Evolutionary conservation across 1,140 invertebrate genomes (phyloP), one percentile per base, ranked within the genome.

Genomic region (Drosophila grimshawi): DNA sequence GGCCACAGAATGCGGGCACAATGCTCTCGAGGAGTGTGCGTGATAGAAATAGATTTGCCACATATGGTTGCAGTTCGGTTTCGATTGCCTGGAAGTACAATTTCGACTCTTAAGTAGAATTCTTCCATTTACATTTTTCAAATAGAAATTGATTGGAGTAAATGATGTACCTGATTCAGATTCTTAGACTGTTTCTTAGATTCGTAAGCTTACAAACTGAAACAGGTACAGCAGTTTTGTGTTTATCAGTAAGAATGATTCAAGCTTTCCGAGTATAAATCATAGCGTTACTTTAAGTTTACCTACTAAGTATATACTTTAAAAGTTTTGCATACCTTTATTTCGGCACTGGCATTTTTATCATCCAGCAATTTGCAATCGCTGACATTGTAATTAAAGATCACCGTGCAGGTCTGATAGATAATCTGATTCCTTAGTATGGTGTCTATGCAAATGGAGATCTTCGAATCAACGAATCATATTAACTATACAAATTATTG

Each of bases 11-110:
- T 0, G 95, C 94, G 2, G 95, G 95, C 37, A 94, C 92, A 68
- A 96, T 92, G 46, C 94, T 94, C 76, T 95, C 94, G 32, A 96
- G 78, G 0, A 95, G 90, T 11, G 93, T 94, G 68, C 94, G 94
- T 0, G 93, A 91, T 76, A 95, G 94, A 10, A 93, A 90, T 11
- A 96, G 93, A 79, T 94, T 93, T n/a, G 94, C 93, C 27, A 94
- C 94, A 78, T 94, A 93, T 2, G 94, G 94, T 86, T 96, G 95
- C 2, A 95, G 93, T 72, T 94, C 92, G 70, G 93, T 93, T 91
- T 95, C 95, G 66, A 96, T 90, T 27, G 92, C 72, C 72, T 93
- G 80, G 6, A 72, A 61, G 32, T 10, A 27, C 6, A 66, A 41
- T 27, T 43, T 41, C 1, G 41, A n/a, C 6, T 30, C 11, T 19